Evolutionary conservation across 2,888 invertebrate genomes (phyloP).

Genomic region (Rutpela maculata): DNA sequence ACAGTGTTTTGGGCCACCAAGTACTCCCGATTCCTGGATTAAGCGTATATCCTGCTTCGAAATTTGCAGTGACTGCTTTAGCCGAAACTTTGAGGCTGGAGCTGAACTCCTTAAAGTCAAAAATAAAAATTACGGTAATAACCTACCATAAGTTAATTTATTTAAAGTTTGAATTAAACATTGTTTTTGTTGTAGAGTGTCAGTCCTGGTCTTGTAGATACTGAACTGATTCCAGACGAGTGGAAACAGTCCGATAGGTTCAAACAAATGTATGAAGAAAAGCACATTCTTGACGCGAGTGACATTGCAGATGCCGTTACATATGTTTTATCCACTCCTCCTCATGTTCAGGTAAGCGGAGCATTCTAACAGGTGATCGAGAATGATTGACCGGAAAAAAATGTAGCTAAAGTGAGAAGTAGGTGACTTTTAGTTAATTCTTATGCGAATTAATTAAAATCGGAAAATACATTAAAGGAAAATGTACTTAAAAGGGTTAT

Average conservation of each 20-base stretch:
- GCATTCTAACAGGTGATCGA: conserved; percentile 3
- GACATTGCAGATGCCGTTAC: conserved; percentile 18
- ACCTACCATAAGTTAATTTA: background rate
- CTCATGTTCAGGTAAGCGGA: conserved; percentile 29
- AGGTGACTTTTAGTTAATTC: no score
- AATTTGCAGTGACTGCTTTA: conserved; percentile 56
- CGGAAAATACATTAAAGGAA: no score
- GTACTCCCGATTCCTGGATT: conserved; percentile 48
- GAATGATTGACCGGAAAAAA: background rate
- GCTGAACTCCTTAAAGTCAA: conserved; percentile 42
- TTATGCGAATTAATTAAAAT: no score
- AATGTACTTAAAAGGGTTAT: no score
- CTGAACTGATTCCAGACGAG: conserved; percentile 43
- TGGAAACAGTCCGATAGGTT: background rate
- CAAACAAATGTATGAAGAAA: background rate
- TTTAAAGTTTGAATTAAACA: no score
- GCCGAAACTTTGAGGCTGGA: conserved; percentile 58
- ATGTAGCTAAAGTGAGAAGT: no score
- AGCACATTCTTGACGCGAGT: background rate
- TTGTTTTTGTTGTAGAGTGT: conserved; percentile 53
- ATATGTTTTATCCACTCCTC: conserved; percentile 20
- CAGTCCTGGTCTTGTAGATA: conserved; percentile 58
- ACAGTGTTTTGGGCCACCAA: conserved; percentile 59
- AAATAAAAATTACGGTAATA: conserved; percentile 60
- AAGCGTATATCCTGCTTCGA: conserved; percentile 58